Evolutionary conservation across 2,113 vertebrate genomes (phyloP), one percentile per base, ranked within the genome.

Genomic region (Herpetotheres cachinnans): DNA sequence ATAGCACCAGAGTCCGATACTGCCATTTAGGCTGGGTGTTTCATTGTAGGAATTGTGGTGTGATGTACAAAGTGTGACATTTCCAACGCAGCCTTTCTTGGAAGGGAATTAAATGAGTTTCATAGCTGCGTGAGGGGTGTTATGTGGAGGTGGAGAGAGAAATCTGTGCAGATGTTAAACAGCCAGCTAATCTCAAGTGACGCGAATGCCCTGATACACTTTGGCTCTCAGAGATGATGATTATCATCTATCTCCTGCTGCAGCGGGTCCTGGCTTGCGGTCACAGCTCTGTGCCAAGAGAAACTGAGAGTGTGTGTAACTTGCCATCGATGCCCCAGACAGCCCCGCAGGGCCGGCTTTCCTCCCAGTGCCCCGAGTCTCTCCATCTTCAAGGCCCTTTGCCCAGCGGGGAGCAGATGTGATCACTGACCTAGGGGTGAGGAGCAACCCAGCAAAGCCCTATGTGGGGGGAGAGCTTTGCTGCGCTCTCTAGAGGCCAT

Each of bases 131-230:
- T 19, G 17, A 83, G 74, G 59, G 92, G 89, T 95, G 92, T 82
- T 91, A 73, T 36, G 77, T 90, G 89, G 90, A 96, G 89, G 90
- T 93, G 93, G 93, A 89, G 90, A 88, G 93, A 86, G 59, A 90
- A 91, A 94, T 90, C 78, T 87, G 80, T 96, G 89, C 94, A 97
- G 92, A 95, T 96, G 96, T 96, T 90, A 82, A 94, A 85, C 86
- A 88, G 91, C 90, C 93, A 96, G 74, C 86, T 94, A 92, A 94
- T 96, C 93, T 90, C 84, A 72, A 93, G 89, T 87, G 89, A 90
- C 8, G 42, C 0, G 67, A 80, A 36, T 83, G 89, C 91, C 91
- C 91, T 7, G 14, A 38, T 91, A 67, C 89, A 49, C 95, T 95
- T 71, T 79, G 82, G 80, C 85, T 95, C 66, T 89, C 3, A 0